phyloP scores from a whole-genome alignment of 2,797 vertebrate genomes.

The Aulostomus chinensis region DNA sequence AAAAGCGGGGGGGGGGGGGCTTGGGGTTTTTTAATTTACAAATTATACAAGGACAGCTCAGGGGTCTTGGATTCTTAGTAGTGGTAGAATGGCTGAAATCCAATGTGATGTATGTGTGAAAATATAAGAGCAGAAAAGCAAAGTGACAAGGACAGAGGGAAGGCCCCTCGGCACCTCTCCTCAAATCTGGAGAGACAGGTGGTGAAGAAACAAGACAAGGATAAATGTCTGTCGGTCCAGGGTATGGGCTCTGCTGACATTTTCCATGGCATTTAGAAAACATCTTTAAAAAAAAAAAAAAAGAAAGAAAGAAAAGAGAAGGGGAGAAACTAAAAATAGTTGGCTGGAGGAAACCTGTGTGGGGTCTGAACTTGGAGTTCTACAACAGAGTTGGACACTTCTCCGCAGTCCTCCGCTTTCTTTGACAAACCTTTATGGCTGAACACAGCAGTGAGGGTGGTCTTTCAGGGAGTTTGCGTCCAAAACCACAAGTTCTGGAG shows the following conservation, averaged over 20 bases:
- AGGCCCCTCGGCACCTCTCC: constrained; percentile 48
- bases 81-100: too few species aligned
- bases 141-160: constrained; percentile 40
- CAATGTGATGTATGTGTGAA: too few species aligned
- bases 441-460: neutral
- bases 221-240: constrained; percentile 57
- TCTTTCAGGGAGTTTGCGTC: too few species aligned
- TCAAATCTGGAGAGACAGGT: constrained; percentile 60
- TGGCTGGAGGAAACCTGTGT: constrained; percentile 15
- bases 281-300: constrained; percentile 21
- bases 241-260: constrained; percentile 56
- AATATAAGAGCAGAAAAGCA: constrained; percentile 17
- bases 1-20: constrained; percentile 8
- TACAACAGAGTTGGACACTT: constrained; percentile 22
- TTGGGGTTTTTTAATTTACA: constrained; percentile 50
- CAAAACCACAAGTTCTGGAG: too few species aligned
- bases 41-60: constrained; percentile 26
- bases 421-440: constrained; percentile 1
- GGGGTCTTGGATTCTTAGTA: too few species aligned
- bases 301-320: constrained; percentile 10
- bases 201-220: constrained; percentile 62
- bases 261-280: constrained; percentile 70
- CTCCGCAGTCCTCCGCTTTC: constrained; percentile 8
- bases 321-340: constrained; percentile 32
- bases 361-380: constrained; percentile 3